Conservation (phyloP, 2,113 vertebrate species). For the Hippocampus zosterae region DNA sequence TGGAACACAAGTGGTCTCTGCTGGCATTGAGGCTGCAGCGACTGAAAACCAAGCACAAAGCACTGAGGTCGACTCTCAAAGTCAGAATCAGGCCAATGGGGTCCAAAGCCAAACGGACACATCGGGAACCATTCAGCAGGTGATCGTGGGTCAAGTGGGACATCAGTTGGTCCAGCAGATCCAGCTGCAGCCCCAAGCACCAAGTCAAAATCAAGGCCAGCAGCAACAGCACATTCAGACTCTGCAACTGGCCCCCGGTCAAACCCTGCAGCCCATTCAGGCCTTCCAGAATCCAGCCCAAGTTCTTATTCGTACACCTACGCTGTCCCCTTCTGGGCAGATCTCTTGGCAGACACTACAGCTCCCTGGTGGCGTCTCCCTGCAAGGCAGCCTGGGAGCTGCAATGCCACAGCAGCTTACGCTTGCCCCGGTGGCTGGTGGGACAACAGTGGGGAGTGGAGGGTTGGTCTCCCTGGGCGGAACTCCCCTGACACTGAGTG, state of each 20-base stretch:
- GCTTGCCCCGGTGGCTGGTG: slow-evolving; percentile 86
- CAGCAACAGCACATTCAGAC: slow-evolving; percentile 87
- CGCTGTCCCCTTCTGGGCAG: slow-evolving; percentile 91
- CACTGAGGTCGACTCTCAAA: slow-evolving; percentile 76
- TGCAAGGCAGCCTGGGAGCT: slow-evolving; percentile 89
- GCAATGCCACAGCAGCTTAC: slow-evolving; percentile 90
- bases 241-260: slow-evolving; percentile 84
- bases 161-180: slow-evolving; percentile 93
- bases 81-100: slow-evolving; percentile 86
- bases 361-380: slow-evolving; percentile 72
- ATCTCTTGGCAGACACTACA: slow-evolving; percentile 98
- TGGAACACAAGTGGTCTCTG: slow-evolving; percentile 76
- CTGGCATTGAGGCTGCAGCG: slow-evolving; percentile 69
- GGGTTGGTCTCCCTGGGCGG: slow-evolving; percentile 89
- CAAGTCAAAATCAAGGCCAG: slow-evolving; percentile 74
- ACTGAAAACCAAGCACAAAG: slow-evolving; percentile 76
- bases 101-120: slow-evolving; percentile 82
- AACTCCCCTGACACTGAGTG: slow-evolving; percentile 88
- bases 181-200: slow-evolving; percentile 88
- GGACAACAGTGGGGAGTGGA: slow-evolving; percentile 79
- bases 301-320: slow-evolving; percentile 95
- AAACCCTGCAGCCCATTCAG: slow-evolving; percentile 76
- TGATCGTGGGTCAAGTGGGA: slow-evolving; percentile 91
- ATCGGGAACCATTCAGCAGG: slow-evolving; percentile 86
- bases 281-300: slow-evolving; percentile 90